These are phyloP conservation scores for Poecilia picta DNA, from an alignment of 2,797 vertebrate genomes.

Conservation along the genomic window DNA sequence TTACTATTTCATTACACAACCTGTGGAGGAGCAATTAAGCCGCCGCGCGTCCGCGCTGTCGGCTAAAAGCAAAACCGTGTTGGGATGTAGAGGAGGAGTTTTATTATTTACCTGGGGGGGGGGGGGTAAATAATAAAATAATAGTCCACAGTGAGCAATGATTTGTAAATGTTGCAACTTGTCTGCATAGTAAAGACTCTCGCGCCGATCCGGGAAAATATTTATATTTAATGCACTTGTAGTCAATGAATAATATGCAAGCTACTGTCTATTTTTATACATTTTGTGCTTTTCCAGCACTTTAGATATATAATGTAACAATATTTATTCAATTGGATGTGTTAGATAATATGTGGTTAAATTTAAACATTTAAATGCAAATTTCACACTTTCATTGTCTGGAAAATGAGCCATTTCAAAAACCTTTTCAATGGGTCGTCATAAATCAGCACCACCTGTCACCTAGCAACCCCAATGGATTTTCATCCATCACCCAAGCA, in stretches of 20 bases:
- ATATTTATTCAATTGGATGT: not conserved
- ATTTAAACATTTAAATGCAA: not conserved
- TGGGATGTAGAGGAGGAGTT: not conserved
- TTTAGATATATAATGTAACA: not conserved
- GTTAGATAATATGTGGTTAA: not conserved
- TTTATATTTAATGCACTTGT: not conserved
- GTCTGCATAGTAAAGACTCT: conserved; percentile 8
- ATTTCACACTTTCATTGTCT: too few relatives aligned
- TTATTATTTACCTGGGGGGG: conserved; percentile 1
- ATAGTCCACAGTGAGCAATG: not conserved
- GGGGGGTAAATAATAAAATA: too few relatives aligned
- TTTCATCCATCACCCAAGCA: too few relatives aligned
- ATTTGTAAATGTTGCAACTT: conserved; percentile 1
- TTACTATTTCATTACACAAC: conserved; percentile 22
- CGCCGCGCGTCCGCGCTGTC: conserved; percentile 13
- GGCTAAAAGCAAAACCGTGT: conserved; percentile 23
- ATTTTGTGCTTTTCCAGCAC: not conserved
- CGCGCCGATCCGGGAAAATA: not conserved
- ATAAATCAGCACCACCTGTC: too few relatives aligned
- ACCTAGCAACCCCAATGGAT: too few relatives aligned
- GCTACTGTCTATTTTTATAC: not conserved
- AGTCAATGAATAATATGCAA: not conserved
- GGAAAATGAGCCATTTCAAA: too few relatives aligned
- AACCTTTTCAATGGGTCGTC: too few relatives aligned
- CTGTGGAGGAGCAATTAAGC: conserved; percentile 10